Conservation (phyloP, 2,113 vertebrate genomes). For the Ia io region DNA sequence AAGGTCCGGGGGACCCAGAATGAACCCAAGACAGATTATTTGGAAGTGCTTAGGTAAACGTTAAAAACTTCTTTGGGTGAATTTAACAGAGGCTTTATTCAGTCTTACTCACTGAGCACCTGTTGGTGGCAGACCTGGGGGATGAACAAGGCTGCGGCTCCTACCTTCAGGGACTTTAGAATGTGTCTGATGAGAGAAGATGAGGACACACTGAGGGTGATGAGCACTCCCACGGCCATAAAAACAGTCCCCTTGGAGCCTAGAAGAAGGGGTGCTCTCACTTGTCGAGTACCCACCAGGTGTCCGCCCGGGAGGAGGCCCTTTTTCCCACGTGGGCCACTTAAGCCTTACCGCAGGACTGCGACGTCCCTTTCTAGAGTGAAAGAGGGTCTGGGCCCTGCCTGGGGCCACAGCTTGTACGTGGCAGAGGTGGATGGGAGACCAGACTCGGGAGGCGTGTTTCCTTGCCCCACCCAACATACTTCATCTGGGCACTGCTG, state of each 20-base stretch:
- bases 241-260: background rate
- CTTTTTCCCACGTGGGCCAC: background rate
- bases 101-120: background rate
- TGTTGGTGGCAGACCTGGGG: background rate
- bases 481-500: background rate
- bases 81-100: background rate
- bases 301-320: background rate
- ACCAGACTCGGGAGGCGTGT: background rate
- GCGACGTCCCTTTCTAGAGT: background rate
- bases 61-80: background rate
- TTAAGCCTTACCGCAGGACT: background rate
- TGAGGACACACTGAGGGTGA: background rate
- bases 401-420: background rate
- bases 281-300: rapidly evolving
- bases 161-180: background rate
- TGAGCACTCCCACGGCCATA: rapidly evolving
- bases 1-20: background rate
- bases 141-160: background rate
- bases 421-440: background rate
- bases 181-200: background rate
- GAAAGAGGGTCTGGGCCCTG: background rate
- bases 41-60: background rate
- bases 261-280: background rate
- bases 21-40: background rate
- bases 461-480: background rate